A percentile compares a stretch with the other conserved stretches of the same genome.
Conservation (phyloP, 2,888 invertebrate species). For the Orthosia incerta region DNA sequence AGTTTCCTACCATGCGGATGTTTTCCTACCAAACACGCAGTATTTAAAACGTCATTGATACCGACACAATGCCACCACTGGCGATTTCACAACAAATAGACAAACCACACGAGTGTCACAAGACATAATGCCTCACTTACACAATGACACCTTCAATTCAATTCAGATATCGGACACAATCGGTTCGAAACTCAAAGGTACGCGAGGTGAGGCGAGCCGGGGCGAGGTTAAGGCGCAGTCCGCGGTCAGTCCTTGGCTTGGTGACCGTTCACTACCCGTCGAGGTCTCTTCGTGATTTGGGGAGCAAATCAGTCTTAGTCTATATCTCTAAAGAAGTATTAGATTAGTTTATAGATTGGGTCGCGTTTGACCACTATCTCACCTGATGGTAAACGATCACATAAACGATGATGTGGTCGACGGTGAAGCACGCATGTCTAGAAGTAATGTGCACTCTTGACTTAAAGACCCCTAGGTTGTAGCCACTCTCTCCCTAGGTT, state of each 20-base stretch:
- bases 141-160: slow-evolving; percentile 26
- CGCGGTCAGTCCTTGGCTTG: slow-evolving; percentile 30
- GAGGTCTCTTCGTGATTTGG: slow-evolving; percentile 25
- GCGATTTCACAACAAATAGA: slow-evolving; percentile 10
- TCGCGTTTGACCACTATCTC: too few relatives aligned
- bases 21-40: too few relatives aligned
- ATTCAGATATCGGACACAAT: slow-evolving; percentile 36
- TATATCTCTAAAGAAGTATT: too few relatives aligned
- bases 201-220: neutral
- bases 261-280: neutral
- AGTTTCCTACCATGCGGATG: too few relatives aligned
- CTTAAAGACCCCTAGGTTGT: too few relatives aligned
- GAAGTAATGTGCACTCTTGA: too few relatives aligned
- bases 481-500: too few relatives aligned
- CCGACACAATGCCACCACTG: neutral
- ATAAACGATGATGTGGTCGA: too few relatives aligned
- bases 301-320: neutral
- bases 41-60: neutral
- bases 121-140: slow-evolving; percentile 5
- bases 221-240: slow-evolving; percentile 25
- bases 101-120: neutral
- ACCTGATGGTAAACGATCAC: too few relatives aligned
- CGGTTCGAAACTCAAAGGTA: neutral
- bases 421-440: too few relatives aligned
- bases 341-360: too few relatives aligned